Evolutionary conservation across 1,140 invertebrate species (phyloP).

Genomic region (Phenacoccus solenopsis): DNA sequence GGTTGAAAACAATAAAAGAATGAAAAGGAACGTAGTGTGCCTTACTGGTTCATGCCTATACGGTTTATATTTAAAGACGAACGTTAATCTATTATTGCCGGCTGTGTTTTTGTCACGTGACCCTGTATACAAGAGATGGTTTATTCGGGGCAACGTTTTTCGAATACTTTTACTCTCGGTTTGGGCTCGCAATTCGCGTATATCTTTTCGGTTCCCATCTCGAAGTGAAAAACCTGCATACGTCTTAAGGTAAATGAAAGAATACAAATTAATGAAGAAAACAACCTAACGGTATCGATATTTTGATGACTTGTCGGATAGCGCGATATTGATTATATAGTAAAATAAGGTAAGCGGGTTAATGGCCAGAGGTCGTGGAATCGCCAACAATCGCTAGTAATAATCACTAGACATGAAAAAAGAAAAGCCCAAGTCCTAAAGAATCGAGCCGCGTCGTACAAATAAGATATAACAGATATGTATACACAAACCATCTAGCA

Average conservation of each 20-base stretch:
- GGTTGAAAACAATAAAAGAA: not conserved
- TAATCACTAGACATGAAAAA: slow-evolving; percentile 6
- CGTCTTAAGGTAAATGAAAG: not conserved
- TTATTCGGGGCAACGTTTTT: too few species aligned
- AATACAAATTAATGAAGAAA: not conserved
- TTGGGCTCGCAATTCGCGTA: too few species aligned
- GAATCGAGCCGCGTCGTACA: not conserved
- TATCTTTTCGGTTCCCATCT: too few species aligned
- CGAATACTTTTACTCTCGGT: too few species aligned
- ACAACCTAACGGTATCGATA: slow-evolving; percentile 8
- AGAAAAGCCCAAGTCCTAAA: not conserved
- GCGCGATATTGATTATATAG: slow-evolving; percentile 4
- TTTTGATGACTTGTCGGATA: slow-evolving; percentile 10
- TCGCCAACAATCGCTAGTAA: slow-evolving; percentile 8
- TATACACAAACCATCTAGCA: not conserved
- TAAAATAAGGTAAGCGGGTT: slow-evolving; percentile 15
- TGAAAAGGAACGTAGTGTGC: not conserved
- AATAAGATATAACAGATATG: slow-evolving; percentile 13
- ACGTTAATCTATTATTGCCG: not conserved
- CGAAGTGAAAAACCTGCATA: not conserved
- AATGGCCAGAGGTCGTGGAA: slow-evolving; percentile 11
- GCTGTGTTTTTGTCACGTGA: not conserved
- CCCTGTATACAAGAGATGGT: too few species aligned
- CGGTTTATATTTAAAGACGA: not conserved
- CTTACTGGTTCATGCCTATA: too few species aligned